Conservation (phyloP, 64 coral and sea anemone genomes). For the Dendronephthya gigantea region DNA sequence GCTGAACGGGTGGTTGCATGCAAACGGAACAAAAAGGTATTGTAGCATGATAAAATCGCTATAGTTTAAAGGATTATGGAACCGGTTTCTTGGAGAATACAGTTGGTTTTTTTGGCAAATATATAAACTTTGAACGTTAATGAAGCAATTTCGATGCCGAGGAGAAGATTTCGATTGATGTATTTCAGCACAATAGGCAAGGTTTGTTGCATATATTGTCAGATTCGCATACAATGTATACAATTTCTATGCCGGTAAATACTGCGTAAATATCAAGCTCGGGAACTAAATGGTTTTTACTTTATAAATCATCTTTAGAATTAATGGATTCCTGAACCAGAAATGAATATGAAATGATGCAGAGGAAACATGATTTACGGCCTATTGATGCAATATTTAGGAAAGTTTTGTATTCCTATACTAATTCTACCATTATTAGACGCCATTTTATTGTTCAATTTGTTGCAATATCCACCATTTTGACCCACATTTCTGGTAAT, state of each 20-base stretch:
- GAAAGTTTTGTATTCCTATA: neutral
- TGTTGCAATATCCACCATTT: neutral
- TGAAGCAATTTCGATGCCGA: neutral
- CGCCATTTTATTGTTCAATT: neutral
- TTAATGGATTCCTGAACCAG: neutral
- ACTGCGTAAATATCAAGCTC: neutral
- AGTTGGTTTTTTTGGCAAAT: neutral
- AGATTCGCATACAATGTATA: neutral
- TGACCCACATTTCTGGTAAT: conserved; percentile 7
- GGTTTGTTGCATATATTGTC: neutral
- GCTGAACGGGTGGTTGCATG: neutral
- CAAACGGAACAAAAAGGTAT: conserved; percentile 9
- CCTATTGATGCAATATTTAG: neutral
- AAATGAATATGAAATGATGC: conserved; percentile 4
- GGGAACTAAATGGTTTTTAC: neutral
- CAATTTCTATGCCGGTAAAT: neutral
- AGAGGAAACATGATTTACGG: neutral
- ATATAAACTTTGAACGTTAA: neutral
- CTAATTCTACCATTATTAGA: neutral
- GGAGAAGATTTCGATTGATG: neutral
- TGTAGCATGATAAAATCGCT: neutral
- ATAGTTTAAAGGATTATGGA: neutral
- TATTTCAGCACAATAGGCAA: neutral
- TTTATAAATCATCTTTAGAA: neutral
- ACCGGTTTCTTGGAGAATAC: neutral